phyloP scores from a whole-genome alignment of 2,888 invertebrate species.

The Acleris literana region DNA sequence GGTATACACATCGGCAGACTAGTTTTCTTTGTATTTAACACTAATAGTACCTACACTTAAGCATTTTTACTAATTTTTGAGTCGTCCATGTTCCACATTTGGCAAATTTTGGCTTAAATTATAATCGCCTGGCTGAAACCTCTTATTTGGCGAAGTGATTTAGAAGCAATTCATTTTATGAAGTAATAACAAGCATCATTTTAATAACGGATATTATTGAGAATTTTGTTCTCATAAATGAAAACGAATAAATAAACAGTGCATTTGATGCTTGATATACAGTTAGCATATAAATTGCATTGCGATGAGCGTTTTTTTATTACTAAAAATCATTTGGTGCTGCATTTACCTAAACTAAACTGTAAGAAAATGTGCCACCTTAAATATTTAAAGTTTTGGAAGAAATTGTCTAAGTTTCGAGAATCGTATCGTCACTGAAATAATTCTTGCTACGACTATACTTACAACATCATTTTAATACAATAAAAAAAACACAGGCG shows the following conservation, averaged over 20 bases:
- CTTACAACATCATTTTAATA: too few species aligned
- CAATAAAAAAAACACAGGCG: too few species aligned
- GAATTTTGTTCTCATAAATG: constrained; percentile 64
- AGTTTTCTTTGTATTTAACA: constrained; percentile 45
- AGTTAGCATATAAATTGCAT: constrained; percentile 25
- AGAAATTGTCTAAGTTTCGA: too few species aligned
- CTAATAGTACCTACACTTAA: constrained; percentile 57
- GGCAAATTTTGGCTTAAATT: constrained; percentile 79
- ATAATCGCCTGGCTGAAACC: constrained; percentile 54
- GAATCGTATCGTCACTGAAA: too few species aligned
- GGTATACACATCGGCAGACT: constrained; percentile 48
- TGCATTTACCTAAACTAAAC: constrained; percentile 10
- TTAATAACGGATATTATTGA: constrained; percentile 50
- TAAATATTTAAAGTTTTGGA: too few species aligned
- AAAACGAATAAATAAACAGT: constrained; percentile 42
- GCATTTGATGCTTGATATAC: constrained; percentile 66
- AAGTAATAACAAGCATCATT: constrained; percentile 23
- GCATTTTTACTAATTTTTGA: constrained; percentile 61
- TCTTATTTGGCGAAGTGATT: constrained; percentile 27
- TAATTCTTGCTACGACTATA: too few species aligned
- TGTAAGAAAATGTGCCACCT: constrained; percentile 1
- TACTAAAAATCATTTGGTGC: constrained; percentile 27
- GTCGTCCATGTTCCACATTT: constrained; percentile 62
- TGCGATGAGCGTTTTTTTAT: constrained; percentile 25
- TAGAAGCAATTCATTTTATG: constrained; percentile 32